Conservation (phyloP, 2,113 vertebrate species). For the Alouatta palliata region DNA sequence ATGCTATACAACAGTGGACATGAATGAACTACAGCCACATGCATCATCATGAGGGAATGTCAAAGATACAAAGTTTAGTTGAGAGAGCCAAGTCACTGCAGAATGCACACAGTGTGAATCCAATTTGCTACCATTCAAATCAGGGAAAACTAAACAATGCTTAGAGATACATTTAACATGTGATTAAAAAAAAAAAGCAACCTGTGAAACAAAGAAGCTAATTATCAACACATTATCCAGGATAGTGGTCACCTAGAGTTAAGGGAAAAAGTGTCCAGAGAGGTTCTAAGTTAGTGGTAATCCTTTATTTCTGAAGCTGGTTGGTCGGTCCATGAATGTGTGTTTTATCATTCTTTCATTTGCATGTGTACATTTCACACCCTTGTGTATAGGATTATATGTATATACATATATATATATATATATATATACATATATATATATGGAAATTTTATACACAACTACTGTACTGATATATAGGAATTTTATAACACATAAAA, state of each 20-base stretch:
- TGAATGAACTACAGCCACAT: background rate
- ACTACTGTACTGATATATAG: background rate
- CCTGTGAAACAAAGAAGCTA: background rate
- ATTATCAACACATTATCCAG: conserved; percentile 18
- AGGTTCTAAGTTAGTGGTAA: background rate
- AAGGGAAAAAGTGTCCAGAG: background rate
- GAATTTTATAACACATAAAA: conserved; percentile 25
- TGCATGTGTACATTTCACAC: background rate
- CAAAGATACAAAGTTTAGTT: background rate
- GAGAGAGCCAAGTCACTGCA: background rate
- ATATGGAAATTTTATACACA: background rate
- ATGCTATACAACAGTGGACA: background rate
- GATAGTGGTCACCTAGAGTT: background rate
- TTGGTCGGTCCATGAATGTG: background rate
- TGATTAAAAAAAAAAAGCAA: background rate
- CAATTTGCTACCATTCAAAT: background rate
- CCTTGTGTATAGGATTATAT: background rate
- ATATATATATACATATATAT: background rate
- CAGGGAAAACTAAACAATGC: conserved; percentile 8
- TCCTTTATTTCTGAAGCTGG: conserved; percentile 2
- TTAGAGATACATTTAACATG: background rate
- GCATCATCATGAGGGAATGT: background rate
- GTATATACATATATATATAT: no score
- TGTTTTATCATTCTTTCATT: conserved; percentile 36
- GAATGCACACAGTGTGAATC: background rate